Conservation (phyloP, 2,113 vertebrate species). For the Pao palembangensis region DNA sequence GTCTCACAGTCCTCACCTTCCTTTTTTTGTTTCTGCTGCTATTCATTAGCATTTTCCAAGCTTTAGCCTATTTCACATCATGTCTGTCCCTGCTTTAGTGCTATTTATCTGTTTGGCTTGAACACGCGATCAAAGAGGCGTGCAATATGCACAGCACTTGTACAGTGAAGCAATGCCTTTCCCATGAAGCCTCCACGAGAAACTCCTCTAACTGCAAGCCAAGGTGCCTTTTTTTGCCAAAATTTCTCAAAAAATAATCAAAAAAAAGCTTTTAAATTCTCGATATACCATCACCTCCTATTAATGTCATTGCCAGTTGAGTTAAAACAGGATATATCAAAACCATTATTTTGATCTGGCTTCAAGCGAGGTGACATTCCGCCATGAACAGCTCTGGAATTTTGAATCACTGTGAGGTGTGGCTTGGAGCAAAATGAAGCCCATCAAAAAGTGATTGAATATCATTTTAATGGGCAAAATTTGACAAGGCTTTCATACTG, state of each 20-base stretch:
- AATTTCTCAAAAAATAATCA: slow-evolving; percentile 47
- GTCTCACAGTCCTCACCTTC: too few relatives aligned
- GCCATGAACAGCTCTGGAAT: slow-evolving; percentile 57
- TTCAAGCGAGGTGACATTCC: slow-evolving; percentile 63
- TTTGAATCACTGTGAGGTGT: slow-evolving; percentile 61
- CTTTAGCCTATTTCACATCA: slow-evolving; percentile 57
- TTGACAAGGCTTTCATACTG: slow-evolving; percentile 57
- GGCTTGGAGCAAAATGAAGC: slow-evolving; percentile 60
- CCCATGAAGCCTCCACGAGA: slow-evolving; percentile 41
- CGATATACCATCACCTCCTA: slow-evolving; percentile 55
- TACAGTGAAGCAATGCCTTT: slow-evolving; percentile 44
- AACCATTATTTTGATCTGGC: slow-evolving; percentile 73
- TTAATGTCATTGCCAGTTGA: slow-evolving; percentile 65
- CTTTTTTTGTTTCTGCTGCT: slow-evolving; percentile 39
- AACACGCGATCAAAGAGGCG: slow-evolving; percentile 69
- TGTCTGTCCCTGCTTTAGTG: slow-evolving; percentile 66
- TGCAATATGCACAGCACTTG: slow-evolving; percentile 64
- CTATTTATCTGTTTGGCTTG: slow-evolving; percentile 66
- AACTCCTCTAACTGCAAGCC: slow-evolving; percentile 51
- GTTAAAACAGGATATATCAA: slow-evolving; percentile 62
- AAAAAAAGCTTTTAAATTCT: slow-evolving; percentile 43
- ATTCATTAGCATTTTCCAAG: slow-evolving; percentile 72
- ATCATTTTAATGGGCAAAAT: slow-evolving; percentile 74
- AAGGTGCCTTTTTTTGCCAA: slow-evolving; percentile 49
- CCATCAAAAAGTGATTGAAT: slow-evolving; percentile 72